These are phyloP conservation scores for Hippocampus barbouri DNA, from an alignment of 2,113 vertebrate genomes.

Conservation along the genomic window DNA sequence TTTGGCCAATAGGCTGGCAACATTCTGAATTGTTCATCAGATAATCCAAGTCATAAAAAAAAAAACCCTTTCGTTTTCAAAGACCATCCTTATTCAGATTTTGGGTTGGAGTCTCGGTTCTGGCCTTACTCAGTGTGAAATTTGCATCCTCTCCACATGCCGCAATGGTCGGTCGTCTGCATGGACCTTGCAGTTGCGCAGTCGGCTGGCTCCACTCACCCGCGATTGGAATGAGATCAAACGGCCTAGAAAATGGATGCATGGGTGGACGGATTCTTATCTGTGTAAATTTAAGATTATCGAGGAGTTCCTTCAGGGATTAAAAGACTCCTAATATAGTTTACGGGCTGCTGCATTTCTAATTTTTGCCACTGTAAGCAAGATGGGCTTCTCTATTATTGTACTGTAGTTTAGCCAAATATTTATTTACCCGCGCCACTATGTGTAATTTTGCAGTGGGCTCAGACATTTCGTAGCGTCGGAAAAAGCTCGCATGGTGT, in stretches of 20 bases:
- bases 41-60: too few species aligned
- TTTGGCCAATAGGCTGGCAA: too few species aligned
- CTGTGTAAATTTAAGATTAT: not conserved
- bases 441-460: constrained; percentile 12
- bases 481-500: constrained; percentile 43
- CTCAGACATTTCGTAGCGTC: constrained; percentile 18
- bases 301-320: not conserved
- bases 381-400: not conserved
- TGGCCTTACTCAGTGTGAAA: too few species aligned
- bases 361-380: not conserved
- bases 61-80: too few species aligned
- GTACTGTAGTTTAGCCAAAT: not conserved
- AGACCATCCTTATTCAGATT: too few species aligned
- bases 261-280: not conserved
- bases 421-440: not conserved
- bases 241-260: not conserved
- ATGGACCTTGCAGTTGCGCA: not conserved
- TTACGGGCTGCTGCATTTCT: not conserved
- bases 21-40: too few species aligned
- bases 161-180: not conserved
- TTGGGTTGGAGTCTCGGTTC: too few species aligned
- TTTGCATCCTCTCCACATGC: too few species aligned
- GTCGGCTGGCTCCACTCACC: too few species aligned
- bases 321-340: not conserved
- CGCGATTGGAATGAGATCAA: too few species aligned